Evolutionary conservation across 2,113 vertebrate species (phyloP), one percentile per base, ranked within the genome.

Genomic region (Pygoscelis antarcticus): DNA sequence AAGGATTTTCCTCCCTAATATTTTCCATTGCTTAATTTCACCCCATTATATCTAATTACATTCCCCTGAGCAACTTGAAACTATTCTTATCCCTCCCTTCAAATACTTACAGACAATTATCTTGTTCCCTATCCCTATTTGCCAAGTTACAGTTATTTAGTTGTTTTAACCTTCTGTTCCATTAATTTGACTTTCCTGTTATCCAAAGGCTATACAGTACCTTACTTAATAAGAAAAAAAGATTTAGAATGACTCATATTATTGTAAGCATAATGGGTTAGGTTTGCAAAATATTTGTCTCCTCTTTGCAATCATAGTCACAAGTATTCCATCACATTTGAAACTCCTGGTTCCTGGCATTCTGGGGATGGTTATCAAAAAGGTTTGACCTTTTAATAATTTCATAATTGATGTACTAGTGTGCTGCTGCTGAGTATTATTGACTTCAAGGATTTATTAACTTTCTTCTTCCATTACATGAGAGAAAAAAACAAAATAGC

Each of bases 141-240:
- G 82, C 80, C 88, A 97, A 96, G 94, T 92, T 92, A 92, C 55
- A 83, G 65, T 64, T 97, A 91, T 89, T 97, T 96, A 93, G 85
- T 91, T 98, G 81, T 97, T 96, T 95, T 96, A 97, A 97, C 87
- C 93, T 98, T 97, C 69, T 87, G 83, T 97, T 97, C 90, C 81
- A 93, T 89, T 96, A 90, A 71, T 95, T 96, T 97, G 86, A 87
- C 60, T 94, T 97, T 97, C 92, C 82, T 94, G 85, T 77, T 94
- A 95, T 89, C 89, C 92, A 94, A 83, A 95, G 82, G 36, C 72
- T 79, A 11, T 30, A 64, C 26, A 91, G 51, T 47, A 90, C 77
- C 55, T 92, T 87, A 74, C 66, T 96, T 96, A 94, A 96, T 51
- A 96, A 34, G 34, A 94, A 80, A 58, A 66, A 87, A 96, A 87